Conservation (phyloP, 2,797 vertebrate species). For the Botia almorhae region DNA sequence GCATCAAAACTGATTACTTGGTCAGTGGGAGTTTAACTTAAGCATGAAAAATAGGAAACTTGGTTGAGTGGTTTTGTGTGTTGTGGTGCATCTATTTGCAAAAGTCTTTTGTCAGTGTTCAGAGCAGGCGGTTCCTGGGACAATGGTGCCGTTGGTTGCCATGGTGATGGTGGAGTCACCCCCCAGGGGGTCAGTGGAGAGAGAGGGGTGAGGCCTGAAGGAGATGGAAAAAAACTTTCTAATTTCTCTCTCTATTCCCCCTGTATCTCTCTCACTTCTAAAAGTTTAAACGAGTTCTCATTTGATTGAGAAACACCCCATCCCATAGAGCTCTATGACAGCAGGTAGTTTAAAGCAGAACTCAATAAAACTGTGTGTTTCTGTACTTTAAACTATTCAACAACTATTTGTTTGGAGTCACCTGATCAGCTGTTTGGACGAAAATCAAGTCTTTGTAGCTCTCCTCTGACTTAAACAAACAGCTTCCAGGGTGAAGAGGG, state of each 20-base stretch:
- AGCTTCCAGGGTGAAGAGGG: background rate
- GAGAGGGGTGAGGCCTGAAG: conserved; percentile 75
- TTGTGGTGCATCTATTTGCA: conserved; percentile 67
- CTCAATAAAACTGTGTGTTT: conserved; percentile 5
- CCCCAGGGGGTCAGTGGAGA: conserved; percentile 69
- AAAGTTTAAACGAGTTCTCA: conserved; percentile 44
- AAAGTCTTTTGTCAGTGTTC: conserved; percentile 77
- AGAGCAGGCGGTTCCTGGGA: conserved; percentile 80
- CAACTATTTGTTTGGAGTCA: background rate
- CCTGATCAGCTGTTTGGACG: background rate
- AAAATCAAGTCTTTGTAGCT: background rate
- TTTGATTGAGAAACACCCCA: conserved; percentile 2
- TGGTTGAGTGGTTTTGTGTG: conserved; percentile 58
- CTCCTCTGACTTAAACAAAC: background rate
- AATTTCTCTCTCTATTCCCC: conserved; percentile 42
- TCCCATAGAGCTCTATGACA: conserved; percentile 6
- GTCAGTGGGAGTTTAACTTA: conserved; percentile 19
- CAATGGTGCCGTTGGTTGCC: conserved; percentile 83
- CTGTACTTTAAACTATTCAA: background rate
- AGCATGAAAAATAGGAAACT: conserved; percentile 56
- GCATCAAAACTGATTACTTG: background rate
- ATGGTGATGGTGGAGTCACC: conserved; percentile 77
- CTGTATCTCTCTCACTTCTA: background rate
- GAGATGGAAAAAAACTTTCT: conserved; percentile 61
- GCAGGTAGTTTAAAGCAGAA: conserved; percentile 22